phyloP scores from a whole-genome alignment of 1,140 invertebrate genomes.

The Hesperophylax magnus region DNA sequence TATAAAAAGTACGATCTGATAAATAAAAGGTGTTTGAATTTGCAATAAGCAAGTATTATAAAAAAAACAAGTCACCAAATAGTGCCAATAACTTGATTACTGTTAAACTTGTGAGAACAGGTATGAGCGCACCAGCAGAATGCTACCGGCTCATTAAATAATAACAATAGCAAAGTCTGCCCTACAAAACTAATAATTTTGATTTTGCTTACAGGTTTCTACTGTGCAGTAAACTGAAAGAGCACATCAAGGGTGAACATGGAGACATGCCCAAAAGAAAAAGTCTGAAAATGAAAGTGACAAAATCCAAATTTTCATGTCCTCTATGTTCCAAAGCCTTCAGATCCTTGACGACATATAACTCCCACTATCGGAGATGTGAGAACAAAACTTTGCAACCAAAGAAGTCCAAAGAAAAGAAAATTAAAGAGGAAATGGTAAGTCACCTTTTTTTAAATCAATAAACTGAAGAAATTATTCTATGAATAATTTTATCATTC shows the following conservation, averaged over 20 bases:
- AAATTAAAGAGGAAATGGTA: constrained; percentile 44
- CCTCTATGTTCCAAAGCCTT: constrained; percentile 47
- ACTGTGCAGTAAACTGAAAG: constrained; percentile 33
- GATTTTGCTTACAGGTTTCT: constrained; percentile 7
- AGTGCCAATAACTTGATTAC: too few species aligned
- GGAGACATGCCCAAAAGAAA: neutral
- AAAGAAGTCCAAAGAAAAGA: constrained; percentile 32
- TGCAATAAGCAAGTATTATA: too few species aligned
- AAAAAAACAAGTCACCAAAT: too few species aligned
- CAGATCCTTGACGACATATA: constrained; percentile 36
- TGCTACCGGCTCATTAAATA: too few species aligned
- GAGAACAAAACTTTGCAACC: constrained; percentile 31
- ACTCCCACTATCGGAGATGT: constrained; percentile 41
- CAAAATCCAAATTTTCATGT: constrained; percentile 35
- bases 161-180: too few species aligned
- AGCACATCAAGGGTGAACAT: constrained; percentile 44
- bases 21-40: too few species aligned
- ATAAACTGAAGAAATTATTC: too few species aligned
- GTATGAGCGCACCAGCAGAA: too few species aligned
- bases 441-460: neutral
- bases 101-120: too few species aligned
- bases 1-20: too few species aligned
- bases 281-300: neutral
- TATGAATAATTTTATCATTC: too few species aligned
- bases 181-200: neutral